phyloP scores from a whole-genome alignment of 2,797 vertebrate species.

The Mormyrops boulengeri region DNA sequence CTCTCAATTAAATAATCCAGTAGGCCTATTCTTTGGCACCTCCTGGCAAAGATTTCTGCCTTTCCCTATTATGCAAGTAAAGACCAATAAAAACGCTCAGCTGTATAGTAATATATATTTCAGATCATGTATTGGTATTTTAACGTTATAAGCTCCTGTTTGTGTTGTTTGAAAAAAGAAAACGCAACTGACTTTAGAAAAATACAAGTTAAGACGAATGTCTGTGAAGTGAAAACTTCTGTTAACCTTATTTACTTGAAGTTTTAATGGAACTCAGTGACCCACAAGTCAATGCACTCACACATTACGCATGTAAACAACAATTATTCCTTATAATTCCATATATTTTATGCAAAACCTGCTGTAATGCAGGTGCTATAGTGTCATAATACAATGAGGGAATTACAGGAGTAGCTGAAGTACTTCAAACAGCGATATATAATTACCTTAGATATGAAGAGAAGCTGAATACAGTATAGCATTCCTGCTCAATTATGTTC shows the following conservation, averaged over 20 bases:
- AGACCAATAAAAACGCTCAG: not conserved
- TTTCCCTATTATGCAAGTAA: not conserved
- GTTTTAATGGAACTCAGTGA: not conserved
- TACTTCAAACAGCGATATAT: slow-evolving; percentile 5
- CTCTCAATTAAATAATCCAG: not conserved
- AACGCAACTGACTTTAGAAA: not conserved
- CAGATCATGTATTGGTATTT: not conserved
- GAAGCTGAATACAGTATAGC: slow-evolving; percentile 33
- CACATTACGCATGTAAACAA: not conserved
- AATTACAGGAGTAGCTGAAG: slow-evolving; percentile 4
- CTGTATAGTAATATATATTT: not conserved
- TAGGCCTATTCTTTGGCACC: not conserved
- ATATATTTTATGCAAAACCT: not conserved
- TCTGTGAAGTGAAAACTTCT: not conserved
- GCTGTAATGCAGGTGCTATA: not conserved
- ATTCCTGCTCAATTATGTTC: slow-evolving; percentile 34
- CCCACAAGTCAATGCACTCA: not conserved
- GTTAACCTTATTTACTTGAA: not conserved
- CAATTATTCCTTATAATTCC: slow-evolving; percentile 1
- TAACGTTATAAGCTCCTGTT: not conserved
- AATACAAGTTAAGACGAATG: not conserved
- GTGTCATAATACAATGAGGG: not conserved
- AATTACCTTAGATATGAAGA: slow-evolving; percentile 19
- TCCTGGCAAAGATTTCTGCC: not conserved
- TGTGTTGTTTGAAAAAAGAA: not conserved